Evolutionary conservation across 2,797 vertebrate genomes (phyloP).

Genomic region (Prionace glauca): DNA sequence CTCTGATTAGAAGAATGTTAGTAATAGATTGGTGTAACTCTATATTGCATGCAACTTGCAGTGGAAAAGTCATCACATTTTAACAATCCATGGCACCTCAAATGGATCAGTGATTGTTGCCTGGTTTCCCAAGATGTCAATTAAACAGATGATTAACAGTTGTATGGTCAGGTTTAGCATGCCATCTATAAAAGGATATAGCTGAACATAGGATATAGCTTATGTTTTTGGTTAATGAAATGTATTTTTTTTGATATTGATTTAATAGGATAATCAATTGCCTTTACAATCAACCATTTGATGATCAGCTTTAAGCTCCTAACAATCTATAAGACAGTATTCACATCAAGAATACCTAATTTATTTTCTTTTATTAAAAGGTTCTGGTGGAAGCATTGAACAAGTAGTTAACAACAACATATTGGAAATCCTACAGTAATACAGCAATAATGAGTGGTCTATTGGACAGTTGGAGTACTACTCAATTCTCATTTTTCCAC

Average conservation of each 20-base stretch:
- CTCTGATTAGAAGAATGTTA: not conserved
- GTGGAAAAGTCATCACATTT: not conserved
- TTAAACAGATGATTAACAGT: not conserved
- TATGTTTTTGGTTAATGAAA: not conserved
- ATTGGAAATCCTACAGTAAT: not conserved
- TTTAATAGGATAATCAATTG: not conserved
- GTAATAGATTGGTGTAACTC: not conserved
- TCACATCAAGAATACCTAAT: not conserved
- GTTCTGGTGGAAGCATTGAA: not conserved
- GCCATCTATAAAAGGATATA: not conserved
- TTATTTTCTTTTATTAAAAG: not conserved
- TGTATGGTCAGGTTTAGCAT: not conserved
- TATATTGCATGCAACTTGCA: not conserved
- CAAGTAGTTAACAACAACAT: not conserved
- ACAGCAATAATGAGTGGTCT: not conserved
- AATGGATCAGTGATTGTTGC: not conserved
- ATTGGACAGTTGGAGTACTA: not conserved
- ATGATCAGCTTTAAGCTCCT: not conserved
- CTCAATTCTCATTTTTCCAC: not conserved
- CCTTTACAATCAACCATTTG: not conserved
- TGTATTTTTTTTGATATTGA: not conserved
- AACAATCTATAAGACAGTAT: not conserved
- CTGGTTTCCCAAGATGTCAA: not conserved
- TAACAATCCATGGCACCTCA: not conserved
- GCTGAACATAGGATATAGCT: not conserved